Base-by-base conservation (phyloP, 2,113 vertebrate species). In the Stigmatopora argus region DNA sequence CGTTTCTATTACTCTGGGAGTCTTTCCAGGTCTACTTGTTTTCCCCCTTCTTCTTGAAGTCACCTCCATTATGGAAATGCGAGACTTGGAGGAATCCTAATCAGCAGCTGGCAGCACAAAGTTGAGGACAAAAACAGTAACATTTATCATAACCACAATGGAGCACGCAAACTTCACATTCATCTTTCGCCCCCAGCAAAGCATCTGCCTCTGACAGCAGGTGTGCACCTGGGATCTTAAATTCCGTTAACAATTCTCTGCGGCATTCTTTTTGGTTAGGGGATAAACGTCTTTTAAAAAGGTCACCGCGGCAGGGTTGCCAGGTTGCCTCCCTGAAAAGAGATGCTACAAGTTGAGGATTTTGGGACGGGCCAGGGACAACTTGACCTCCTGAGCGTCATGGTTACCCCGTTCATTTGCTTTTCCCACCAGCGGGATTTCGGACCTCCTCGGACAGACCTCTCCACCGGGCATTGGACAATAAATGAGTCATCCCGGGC, bases 401-500 rank as follows among this genome's bases (percentile, higher is more conserved):
- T 80, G 82, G 86, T 86, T 85, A 80, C 85, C 60, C 77, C 69
- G 69, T 78, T 71, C 59, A 85, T 87, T 88, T 87, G 79, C 83
- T 83, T 84, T 89, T 87, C 85, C 80, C 78, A 88, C 85, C 86
- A 84, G 86, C 67, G 84, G 84, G 51, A 79, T 70, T 67, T 64
- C 14, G 34, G 63, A 71, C 66, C 68, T 74, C 51, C 77, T 66
- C 2, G 2, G 66, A 73, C 46, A 2, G 71, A 74, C 48, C 46
- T 57, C 61, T 81, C 71, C 82, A 70, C 26, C 65, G 77, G 78
- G 78, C 74, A 71, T 71, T 70, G 59, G 69, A 76, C 66, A 62
- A 83, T 83, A 86, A 52, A 83, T 77, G 81, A 84, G 62, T 83
- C 67, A 73, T 71, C 62, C 75, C 71, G 65, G 74, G 67, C 7